These are phyloP conservation scores for Chorisops tibialis DNA, from an alignment of 2,888 invertebrate species.

Conservation along the genomic window DNA sequence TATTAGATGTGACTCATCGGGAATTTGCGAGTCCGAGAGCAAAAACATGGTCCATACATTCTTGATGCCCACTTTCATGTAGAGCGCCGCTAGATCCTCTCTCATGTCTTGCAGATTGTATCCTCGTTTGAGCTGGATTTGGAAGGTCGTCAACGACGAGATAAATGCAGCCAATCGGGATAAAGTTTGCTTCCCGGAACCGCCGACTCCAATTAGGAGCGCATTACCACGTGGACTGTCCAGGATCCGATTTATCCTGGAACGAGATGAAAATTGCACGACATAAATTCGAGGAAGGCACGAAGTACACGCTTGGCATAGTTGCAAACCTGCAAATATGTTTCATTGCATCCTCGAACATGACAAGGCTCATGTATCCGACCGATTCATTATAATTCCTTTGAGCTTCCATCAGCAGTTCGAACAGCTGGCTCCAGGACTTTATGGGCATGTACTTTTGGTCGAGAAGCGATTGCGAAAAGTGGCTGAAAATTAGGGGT, in stretches of 20 bases:
- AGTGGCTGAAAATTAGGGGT: constrained; percentile 87
- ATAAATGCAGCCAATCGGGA: constrained; percentile 87
- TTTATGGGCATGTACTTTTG: constrained; percentile 83
- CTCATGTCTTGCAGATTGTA: constrained; percentile 80
- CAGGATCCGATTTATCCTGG: constrained; percentile 84
- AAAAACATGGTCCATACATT: constrained; percentile 82
- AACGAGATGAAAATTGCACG: neutral
- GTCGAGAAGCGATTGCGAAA: constrained; percentile 73
- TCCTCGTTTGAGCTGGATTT: constrained; percentile 85
- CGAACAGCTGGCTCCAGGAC: constrained; percentile 70
- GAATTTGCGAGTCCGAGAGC: constrained; percentile 92
- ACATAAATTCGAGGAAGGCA: neutral
- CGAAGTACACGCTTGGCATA: neutral
- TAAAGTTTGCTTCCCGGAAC: constrained; percentile 91
- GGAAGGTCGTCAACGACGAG: constrained; percentile 86
- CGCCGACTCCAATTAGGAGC: constrained; percentile 90
- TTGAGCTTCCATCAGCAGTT: constrained; percentile 76
- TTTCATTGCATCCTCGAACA: constrained; percentile 94
- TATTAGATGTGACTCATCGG: constrained; percentile 86
- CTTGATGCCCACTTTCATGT: constrained; percentile 85
- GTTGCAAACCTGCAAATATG: constrained; percentile 72
- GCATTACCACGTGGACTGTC: constrained; percentile 92
- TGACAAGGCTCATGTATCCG: constrained; percentile 89
- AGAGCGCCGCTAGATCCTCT: constrained; percentile 68
- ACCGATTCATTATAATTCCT: constrained; percentile 83